Conservation (phyloP, 2,797 vertebrate species). For the Diplodus puntazzo region DNA sequence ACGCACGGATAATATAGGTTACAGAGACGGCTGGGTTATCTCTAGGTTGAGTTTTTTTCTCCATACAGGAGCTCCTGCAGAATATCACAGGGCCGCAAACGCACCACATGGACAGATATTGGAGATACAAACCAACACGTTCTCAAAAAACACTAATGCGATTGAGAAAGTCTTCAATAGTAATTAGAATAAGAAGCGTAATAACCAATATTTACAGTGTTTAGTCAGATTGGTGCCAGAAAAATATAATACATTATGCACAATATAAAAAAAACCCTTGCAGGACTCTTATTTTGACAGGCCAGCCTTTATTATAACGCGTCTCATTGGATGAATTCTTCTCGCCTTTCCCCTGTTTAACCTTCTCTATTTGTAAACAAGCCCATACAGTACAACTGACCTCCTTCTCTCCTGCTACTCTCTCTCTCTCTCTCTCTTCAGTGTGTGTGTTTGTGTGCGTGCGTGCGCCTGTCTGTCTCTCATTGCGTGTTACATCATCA, state of each 20-base stretch:
- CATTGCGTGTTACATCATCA: conserved; percentile 85
- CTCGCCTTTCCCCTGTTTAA: conserved; percentile 7
- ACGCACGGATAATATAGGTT: background rate
- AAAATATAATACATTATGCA: background rate
- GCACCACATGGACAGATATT: background rate
- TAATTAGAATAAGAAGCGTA: background rate
- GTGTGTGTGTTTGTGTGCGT: conserved; percentile 21
- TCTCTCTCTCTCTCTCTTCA: background rate
- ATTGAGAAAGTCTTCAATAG: background rate
- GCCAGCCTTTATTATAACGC: background rate
- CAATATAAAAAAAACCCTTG: background rate
- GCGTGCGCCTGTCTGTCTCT: conserved; percentile 46
- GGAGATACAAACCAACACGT: no score
- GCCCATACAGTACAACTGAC: conserved; percentile 62
- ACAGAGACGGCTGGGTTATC: background rate
- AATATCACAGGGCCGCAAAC: background rate
- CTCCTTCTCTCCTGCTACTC: conserved; percentile 57
- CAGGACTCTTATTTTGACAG: background rate
- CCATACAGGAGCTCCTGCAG: no score
- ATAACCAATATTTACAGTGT: background rate
- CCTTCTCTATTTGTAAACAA: conserved; percentile 63
- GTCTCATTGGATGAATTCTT: background rate
- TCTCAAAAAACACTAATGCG: background rate
- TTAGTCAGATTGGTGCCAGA: no score
- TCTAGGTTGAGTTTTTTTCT: no score